Conservation (phyloP, 2,888 invertebrate genomes). For the Linnaemya vulpina region DNA sequence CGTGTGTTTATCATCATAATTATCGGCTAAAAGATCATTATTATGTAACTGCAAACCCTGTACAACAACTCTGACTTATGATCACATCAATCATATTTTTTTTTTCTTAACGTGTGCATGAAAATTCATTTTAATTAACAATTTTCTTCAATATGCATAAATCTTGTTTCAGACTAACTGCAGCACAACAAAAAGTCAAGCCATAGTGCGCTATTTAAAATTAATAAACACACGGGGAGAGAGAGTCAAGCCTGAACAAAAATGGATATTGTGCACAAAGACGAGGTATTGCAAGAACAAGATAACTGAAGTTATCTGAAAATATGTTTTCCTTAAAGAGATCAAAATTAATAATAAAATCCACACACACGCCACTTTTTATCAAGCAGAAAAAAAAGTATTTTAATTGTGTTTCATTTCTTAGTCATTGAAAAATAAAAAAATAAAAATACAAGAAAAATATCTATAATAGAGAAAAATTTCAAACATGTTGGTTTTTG, state of each 20-base stretch:
- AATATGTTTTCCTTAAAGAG: constrained; percentile 27
- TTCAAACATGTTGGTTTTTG: constrained; percentile 46
- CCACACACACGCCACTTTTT: not conserved
- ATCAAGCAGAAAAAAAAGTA: not conserved
- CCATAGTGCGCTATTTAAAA: constrained; percentile 8
- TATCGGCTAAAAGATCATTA: too few relatives aligned
- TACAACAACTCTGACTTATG: not conserved
- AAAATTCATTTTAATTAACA: not conserved
- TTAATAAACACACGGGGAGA: not conserved
- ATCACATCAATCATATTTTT: not conserved
- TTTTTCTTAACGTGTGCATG: not conserved
- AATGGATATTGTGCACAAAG: not conserved
- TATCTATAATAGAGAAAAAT: constrained; percentile 11
- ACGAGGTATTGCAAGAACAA: constrained; percentile 13
- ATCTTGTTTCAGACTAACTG: not conserved
- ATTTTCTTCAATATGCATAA: constrained; percentile 39
- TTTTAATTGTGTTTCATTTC: constrained; percentile 39
- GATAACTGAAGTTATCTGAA: constrained; percentile 52
- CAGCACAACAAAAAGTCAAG: not conserved
- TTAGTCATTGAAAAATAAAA: not conserved
- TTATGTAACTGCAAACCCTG: too few relatives aligned
- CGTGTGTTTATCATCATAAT: too few relatives aligned
- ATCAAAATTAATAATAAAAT: constrained; percentile 16
- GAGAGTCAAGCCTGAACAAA: not conserved
- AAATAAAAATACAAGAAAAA: not conserved